Conservation (phyloP, 2,113 vertebrate genomes). For the Sarotherodon lohbergeri region DNA sequence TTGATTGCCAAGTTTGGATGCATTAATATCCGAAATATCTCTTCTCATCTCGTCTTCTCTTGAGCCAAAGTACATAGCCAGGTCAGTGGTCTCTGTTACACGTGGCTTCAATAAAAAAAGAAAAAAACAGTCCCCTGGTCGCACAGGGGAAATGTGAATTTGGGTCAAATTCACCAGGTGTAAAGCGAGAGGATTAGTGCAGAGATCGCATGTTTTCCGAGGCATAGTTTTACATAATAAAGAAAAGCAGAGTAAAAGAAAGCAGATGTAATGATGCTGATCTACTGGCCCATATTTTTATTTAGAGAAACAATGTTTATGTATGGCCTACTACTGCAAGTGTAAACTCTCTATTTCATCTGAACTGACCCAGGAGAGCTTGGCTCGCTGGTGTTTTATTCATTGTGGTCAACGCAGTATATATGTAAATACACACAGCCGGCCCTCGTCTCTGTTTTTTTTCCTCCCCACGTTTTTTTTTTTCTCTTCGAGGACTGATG, state of each 20-base stretch:
- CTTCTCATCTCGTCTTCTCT: slow-evolving; percentile 34
- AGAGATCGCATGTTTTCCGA: slow-evolving; percentile 56
- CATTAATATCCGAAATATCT: slow-evolving; percentile 52
- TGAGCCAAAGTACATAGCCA: slow-evolving; percentile 52
- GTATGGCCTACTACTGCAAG: slow-evolving; percentile 39
- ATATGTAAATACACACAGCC: slow-evolving; percentile 55
- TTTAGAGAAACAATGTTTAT: slow-evolving; percentile 68
- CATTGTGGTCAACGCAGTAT: slow-evolving; percentile 54
- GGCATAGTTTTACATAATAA: slow-evolving; percentile 69
- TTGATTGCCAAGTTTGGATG: slow-evolving; percentile 29
- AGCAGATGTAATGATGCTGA: slow-evolving; percentile 65
- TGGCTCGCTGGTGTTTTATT: slow-evolving; percentile 45
- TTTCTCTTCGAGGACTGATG: not conserved
- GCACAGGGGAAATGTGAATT: slow-evolving; percentile 63
- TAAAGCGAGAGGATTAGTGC: slow-evolving; percentile 66
- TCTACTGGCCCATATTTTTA: slow-evolving; percentile 55
- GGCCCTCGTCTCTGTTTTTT: slow-evolving; percentile 8
- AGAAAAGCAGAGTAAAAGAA: slow-evolving; percentile 54
- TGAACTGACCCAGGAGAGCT: slow-evolving; percentile 49
- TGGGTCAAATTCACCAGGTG: slow-evolving; percentile 73
- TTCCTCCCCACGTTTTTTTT: not conserved
- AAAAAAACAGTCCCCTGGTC: slow-evolving; percentile 44
- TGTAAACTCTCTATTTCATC: slow-evolving; percentile 58
- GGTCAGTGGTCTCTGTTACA: slow-evolving; percentile 68
- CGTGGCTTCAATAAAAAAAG: slow-evolving; percentile 66